Evolutionary conservation across 1,140 invertebrate genomes (phyloP).

Genomic region (Apolygus lucorum): DNA sequence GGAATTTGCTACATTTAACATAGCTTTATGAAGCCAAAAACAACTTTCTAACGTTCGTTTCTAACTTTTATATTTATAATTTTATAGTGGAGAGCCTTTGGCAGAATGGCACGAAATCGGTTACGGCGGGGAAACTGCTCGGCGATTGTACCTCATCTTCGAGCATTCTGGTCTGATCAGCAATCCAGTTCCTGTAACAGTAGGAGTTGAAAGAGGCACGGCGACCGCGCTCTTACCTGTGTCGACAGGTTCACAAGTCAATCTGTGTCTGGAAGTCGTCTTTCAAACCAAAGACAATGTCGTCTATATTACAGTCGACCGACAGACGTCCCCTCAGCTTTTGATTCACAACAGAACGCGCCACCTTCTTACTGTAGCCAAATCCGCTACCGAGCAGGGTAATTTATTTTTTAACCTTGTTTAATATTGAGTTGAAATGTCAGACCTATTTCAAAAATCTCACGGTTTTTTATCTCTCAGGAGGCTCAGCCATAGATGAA

Average conservation of each 20-base stretch:
- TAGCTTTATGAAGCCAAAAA: too few species aligned
- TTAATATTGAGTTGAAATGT: neutral
- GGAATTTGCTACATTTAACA: too few species aligned
- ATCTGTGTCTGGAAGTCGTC: constrained; percentile 23
- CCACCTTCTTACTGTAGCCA: constrained; percentile 32
- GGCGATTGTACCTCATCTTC: constrained; percentile 27
- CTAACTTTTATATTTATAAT: constrained; percentile 1
- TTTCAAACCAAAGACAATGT: constrained; percentile 42
- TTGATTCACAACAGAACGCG: constrained; percentile 45
- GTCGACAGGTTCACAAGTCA: neutral
- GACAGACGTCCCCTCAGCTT: constrained; percentile 49
- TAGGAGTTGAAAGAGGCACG: constrained; percentile 8
- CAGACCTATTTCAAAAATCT: too few species aligned
- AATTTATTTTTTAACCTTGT: constrained; percentile 15
- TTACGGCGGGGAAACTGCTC: constrained; percentile 21
- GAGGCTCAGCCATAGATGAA: constrained; percentile 22
- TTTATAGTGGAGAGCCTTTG: constrained; percentile 23
- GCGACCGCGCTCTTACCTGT: constrained; percentile 13
- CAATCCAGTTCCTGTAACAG: constrained; percentile 27
- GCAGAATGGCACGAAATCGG: constrained; percentile 30
- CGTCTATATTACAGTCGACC: constrained; percentile 48
- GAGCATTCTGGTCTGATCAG: constrained; percentile 21
- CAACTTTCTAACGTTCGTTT: neutral
- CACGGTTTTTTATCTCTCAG: constrained; percentile 17
- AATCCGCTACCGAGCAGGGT: constrained; percentile 27